Evolutionary conservation across 1,140 invertebrate species (phyloP).

Genomic region (Achatina immaculata): DNA sequence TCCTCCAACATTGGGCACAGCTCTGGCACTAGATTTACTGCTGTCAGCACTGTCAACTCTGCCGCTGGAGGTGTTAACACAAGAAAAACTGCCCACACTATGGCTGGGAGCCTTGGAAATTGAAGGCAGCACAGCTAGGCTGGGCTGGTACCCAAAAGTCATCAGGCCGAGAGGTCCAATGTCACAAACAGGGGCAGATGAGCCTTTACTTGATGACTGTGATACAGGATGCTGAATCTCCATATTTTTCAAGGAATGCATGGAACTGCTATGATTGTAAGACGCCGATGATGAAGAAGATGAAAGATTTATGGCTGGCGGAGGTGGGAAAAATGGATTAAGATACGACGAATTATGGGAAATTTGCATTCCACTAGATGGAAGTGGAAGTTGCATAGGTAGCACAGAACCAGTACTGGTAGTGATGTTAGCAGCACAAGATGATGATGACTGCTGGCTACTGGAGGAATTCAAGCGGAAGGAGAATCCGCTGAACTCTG

Average conservation of each 20-base stretch:
- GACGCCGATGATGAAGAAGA: slow-evolving; percentile 32
- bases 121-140: slow-evolving; percentile 28
- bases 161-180: slow-evolving; percentile 32
- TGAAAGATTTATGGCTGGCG: slow-evolving; percentile 27
- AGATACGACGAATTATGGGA: slow-evolving; percentile 34
- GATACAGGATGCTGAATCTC: slow-evolving; percentile 32
- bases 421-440: slow-evolving; percentile 6
- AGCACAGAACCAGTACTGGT: slow-evolving; percentile 20
- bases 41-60: neutral
- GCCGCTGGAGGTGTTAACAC: neutral
- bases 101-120: slow-evolving; percentile 29
- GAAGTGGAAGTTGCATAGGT: slow-evolving; percentile 26
- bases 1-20: neutral
- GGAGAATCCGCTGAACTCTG: slow-evolving; percentile 18
- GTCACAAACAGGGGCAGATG: neutral
- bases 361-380: slow-evolving; percentile 49
- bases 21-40: neutral
- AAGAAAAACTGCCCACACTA: neutral
- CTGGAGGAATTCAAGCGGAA: slow-evolving; percentile 11
- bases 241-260: slow-evolving; percentile 35
- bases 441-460: slow-evolving; percentile 10
- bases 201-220: neutral
- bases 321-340: slow-evolving; percentile 28
- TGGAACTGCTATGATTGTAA: slow-evolving; percentile 16
- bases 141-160: slow-evolving; percentile 31